Evolutionary conservation across 2,113 vertebrate genomes (phyloP), one percentile per base, ranked within the genome.

Genomic region (Eidolon helvum): DNA sequence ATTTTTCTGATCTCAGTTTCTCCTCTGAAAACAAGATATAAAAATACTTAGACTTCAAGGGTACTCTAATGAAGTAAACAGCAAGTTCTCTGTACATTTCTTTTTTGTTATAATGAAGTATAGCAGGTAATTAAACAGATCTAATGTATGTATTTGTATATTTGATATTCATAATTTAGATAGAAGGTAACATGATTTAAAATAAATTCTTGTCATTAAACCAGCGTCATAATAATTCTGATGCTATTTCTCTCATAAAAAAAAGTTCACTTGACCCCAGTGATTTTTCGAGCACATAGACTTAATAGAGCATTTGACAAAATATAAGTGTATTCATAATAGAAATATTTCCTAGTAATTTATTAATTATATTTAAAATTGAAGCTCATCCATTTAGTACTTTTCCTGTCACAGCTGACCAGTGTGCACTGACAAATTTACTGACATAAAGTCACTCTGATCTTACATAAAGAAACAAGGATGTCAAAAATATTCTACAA

Each of bases 321-420:
- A 91, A 75, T 43, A 19, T 72, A 90, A 96, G 71, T 12, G 69
- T 87, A 92, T 43, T 95, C 94, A 91, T 71, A 61, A 96, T 50
- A 89, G 91, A 90, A 97, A 95, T 18, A 61, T 90, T 89, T 95
- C 93, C 89, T 77, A 96, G 59, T 93, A 82, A 96, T 0, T 0
- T 96, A 91, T 89, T 97, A 97, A 96, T 91, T 77, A 87, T 91
- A 75, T 77, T 95, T 94, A 94, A 92, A 97, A 97, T 95, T 92
- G 78, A 98, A 97, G 96, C 96, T 87, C 71, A 74, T 97, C 95
- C 95, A 86, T 85, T 97, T 97, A 97, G 90, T 19, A 0, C 79
- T 92, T 80, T 65, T 78, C 35, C 93, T 98, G 90, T 94, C 85
- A 94, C 8, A 93, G 72, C 14, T 82, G 86, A 83, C 86, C 83